These are phyloP conservation scores for Prunella himalayana DNA, from an alignment of 2,113 vertebrate genomes.

Conservation along the genomic window DNA sequence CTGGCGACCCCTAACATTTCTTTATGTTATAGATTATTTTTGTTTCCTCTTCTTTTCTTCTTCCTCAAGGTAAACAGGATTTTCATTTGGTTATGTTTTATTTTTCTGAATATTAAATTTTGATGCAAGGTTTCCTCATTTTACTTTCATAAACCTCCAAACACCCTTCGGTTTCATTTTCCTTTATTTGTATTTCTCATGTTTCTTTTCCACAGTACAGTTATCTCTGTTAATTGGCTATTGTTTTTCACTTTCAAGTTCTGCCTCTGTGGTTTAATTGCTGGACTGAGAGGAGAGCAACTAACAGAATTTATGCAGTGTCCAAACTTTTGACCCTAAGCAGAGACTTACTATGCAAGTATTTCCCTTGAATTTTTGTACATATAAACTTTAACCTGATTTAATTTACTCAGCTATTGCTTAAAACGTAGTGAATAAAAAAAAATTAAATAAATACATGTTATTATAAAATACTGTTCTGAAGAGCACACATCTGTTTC, in stretches of 20 bases:
- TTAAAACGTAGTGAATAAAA: background rate
- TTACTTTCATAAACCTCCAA: slow-evolving; percentile 7
- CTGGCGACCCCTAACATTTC: background rate
- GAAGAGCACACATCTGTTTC: background rate
- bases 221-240: slow-evolving; percentile 42
- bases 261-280: slow-evolving; percentile 15
- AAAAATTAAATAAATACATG: background rate
- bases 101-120: slow-evolving; percentile 1
- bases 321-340: background rate
- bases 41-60: background rate
- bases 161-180: background rate
- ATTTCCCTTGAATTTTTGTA: slow-evolving; percentile 2
- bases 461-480: background rate
- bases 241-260: slow-evolving; percentile 29
- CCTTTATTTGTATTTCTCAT: slow-evolving; percentile 2
- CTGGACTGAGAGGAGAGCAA: background rate
- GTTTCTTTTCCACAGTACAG: background rate
- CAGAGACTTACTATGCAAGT: background rate
- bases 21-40: background rate
- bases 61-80: background rate
- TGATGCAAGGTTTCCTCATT: background rate
- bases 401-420: background rate
- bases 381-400: background rate
- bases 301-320: background rate
- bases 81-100: background rate